A percentile compares a stretch with the other conserved stretches of the same genome.
These are phyloP conservation scores for Salpingus planirostris DNA, from an alignment of 2,888 invertebrate genomes.

Conservation along the genomic window DNA sequence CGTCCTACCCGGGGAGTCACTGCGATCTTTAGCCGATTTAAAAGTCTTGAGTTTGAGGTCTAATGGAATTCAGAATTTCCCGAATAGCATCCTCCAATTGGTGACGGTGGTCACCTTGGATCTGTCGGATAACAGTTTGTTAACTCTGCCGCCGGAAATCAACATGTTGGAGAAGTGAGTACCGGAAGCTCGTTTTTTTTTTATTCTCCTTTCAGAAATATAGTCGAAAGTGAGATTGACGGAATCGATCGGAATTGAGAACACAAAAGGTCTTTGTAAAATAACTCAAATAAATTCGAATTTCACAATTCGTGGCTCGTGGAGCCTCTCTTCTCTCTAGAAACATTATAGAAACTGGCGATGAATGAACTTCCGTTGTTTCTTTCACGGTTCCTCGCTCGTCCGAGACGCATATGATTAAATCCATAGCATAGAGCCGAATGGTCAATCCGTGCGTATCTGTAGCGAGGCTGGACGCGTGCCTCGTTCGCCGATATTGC, in stretches of 20 bases:
- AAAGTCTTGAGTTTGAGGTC: conserved; percentile 40
- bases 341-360: conserved; percentile 30
- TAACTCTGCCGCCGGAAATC: conserved; percentile 56
- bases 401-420: conserved; percentile 33
- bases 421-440: conserved; percentile 23
- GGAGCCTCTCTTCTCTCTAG: too few species aligned
- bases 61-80: conserved; percentile 53
- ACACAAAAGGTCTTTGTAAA: too few species aligned
- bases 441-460: conserved; percentile 30
- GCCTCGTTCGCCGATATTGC: too few species aligned
- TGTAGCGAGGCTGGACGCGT: conserved; percentile 13
- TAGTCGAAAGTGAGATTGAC: too few species aligned
- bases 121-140: conserved; percentile 58
- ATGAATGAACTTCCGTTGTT: conserved; percentile 35
- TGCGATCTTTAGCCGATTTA: conserved; percentile 34
- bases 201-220: too few species aligned
- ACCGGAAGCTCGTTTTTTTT: conserved; percentile 1
- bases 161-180: conserved; percentile 49
- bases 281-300: too few species aligned
- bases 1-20: conserved; percentile 35
- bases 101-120: conserved; percentile 56
- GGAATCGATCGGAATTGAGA: too few species aligned
- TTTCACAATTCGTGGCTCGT: too few species aligned
- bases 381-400: conserved; percentile 32
- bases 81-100: conserved; percentile 51